Evolutionary conservation across 2,113 vertebrate species (phyloP), one percentile per base, ranked within the genome.

Genomic region (Syngnathus scovelli): DNA sequence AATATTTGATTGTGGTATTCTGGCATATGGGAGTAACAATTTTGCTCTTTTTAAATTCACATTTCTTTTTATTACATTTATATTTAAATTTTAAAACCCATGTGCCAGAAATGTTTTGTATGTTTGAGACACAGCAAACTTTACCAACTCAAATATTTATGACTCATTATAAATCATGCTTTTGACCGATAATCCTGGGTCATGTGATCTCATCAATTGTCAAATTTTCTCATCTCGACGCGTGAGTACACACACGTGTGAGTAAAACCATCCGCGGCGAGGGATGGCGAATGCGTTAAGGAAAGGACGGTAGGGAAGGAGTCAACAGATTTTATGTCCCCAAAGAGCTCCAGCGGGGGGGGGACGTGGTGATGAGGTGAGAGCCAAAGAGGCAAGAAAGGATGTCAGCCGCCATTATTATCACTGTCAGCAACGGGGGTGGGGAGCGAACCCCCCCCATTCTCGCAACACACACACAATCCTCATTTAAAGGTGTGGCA

Each of bases 261-360:
- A 39, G 68, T 80, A 43, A 43, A 43, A 43, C 9, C 81, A 88
- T 89, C 81, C 84, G 78, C 71, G 78, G 72, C 23, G 73, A 74
- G 69, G 72, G 77, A 82, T 74, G 74, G 79, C 72, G 80, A 83
- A 74, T 75, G 79, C 51, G 73, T 79, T 85, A 79, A 77, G 79
- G 79, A 67, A 76, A 78, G 81, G 76, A 79, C 82, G 85, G 87
- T 66, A 82, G 82, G 62, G 83, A 86, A 86, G 61, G 83, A 90
- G 86, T 88, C 88, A 88, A 91, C 89, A 90, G 86, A 86, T 89
- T 88, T 87, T 78, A 84, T 83, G 69, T 89, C 85, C 86, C 87
- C 72, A 85, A 87, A 86, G 78, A 64, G 84, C 87, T 70, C 66
- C 54, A 78, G 74, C 74, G 75, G 89, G 89, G 13, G 44, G 41